These are phyloP conservation scores for Nerophis lumbriciformis DNA, from an alignment of 2,113 vertebrate species.

Conservation along the genomic window DNA sequence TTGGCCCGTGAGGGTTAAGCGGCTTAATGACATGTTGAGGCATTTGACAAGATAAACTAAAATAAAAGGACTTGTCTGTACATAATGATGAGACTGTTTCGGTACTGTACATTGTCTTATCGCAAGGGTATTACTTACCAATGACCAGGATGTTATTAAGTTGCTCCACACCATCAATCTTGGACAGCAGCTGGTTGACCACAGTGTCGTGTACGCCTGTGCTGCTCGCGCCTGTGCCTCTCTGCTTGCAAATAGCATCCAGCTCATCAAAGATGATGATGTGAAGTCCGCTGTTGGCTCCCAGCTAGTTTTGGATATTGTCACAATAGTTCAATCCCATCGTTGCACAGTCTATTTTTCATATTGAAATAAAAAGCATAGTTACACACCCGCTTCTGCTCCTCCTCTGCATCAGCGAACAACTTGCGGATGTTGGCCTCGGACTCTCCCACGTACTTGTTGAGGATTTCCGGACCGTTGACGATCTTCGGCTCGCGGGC, in stretches of 20 bases:
- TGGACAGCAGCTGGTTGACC: conserved; percentile 96
- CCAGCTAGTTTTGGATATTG: conserved; percentile 70
- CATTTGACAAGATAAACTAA: too few relatives aligned
- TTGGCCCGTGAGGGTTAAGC: too few relatives aligned
- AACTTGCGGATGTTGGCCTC: conserved; percentile 97
- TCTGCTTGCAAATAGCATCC: conserved; percentile 98
- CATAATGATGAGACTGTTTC: neutral
- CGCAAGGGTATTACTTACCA: conserved; percentile 63
- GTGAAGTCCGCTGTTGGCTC: conserved; percentile 95
- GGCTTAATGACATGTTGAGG: too few relatives aligned
- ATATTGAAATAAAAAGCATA: neutral
- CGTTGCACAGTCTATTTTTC: neutral
- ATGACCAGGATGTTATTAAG: conserved; percentile 99
- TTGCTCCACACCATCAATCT: conserved; percentile 96
- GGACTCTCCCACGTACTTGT: conserved; percentile 95
- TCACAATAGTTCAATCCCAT: neutral
- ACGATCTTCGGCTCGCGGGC: conserved; percentile 95
- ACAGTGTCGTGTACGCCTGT: conserved; percentile 96
- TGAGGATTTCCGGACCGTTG: conserved; percentile 96
- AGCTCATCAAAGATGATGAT: conserved; percentile 99
- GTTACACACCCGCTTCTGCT: conserved; percentile 85
- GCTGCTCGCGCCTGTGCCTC: conserved; percentile 92
- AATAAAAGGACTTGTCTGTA: neutral
- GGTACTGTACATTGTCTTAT: neutral
- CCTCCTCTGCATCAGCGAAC: conserved; percentile 95